These are phyloP conservation scores for Ectropis grisescens DNA, from an alignment of 1,140 invertebrate species.

Conservation along the genomic window DNA sequence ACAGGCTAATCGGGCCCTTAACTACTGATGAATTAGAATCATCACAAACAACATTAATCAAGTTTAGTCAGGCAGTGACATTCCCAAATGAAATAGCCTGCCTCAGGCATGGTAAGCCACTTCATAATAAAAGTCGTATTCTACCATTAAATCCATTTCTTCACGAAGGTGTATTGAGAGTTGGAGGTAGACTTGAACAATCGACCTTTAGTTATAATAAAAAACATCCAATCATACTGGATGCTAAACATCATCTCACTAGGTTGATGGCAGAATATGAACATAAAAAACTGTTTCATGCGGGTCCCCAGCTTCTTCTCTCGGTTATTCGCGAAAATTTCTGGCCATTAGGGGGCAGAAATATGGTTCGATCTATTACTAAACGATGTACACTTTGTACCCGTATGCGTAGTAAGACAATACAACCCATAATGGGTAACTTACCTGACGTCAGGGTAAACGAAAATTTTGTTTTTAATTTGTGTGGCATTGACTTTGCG, in stretches of 20 bases:
- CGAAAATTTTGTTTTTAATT: constrained; percentile 9
- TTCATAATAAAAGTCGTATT: constrained; percentile 8
- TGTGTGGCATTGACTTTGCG: constrained; percentile 20
- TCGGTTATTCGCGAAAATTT: constrained; percentile 4
- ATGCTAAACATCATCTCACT: constrained; percentile 11
- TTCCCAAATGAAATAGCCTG: too few species aligned
- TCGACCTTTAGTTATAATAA: constrained; percentile 11
- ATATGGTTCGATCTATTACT: neutral
- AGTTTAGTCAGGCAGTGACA: too few species aligned
- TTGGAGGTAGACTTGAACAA: constrained; percentile 17
- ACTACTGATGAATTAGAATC: too few species aligned
- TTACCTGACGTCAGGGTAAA: constrained; percentile 3
- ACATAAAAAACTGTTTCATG: constrained; percentile 11
- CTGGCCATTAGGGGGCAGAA: constrained; percentile 10
- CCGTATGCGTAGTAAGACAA: constrained; percentile 3
- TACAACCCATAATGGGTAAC: constrained; percentile 11
- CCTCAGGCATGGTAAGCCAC: constrained; percentile 5
- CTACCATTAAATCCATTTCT: constrained; percentile 14
- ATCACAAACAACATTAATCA: too few species aligned
- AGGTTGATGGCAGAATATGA: constrained; percentile 12
- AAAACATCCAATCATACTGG: constrained; percentile 16
- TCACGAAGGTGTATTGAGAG: constrained; percentile 12
- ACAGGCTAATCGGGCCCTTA: too few species aligned
- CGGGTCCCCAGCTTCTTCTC: constrained; percentile 11
- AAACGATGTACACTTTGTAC: constrained; percentile 4